A percentile compares a stretch with the other conserved stretches of the same genome.
These are phyloP conservation scores for Andricus quercusramuli DNA, from an alignment of 2,888 invertebrate species.

Conservation along the genomic window DNA sequence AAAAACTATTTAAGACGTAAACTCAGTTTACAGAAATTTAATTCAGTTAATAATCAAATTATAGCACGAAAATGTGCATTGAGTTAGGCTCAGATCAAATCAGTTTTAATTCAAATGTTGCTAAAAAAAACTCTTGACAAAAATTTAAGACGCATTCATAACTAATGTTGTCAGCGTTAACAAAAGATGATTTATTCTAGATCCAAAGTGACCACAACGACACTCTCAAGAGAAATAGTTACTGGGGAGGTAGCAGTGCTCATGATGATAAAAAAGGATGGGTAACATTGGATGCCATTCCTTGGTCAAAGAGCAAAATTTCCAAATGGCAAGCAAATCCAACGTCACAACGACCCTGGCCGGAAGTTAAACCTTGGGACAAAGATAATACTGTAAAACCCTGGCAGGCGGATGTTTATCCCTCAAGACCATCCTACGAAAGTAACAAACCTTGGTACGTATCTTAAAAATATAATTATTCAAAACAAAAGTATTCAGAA, in stretches of 20 bases:
- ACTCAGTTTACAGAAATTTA: no score
- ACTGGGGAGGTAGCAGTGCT: slow-evolving; percentile 76
- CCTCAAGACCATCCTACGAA: slow-evolving; percentile 66
- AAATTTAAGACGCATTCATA: no score
- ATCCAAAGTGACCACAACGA: slow-evolving; percentile 67
- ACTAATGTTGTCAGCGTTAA: background rate
- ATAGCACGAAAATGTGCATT: no score
- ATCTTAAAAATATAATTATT: background rate
- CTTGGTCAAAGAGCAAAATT: slow-evolving; percentile 90
- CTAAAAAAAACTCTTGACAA: no score
- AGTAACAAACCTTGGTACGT: slow-evolving; percentile 70
- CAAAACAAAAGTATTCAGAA: background rate
- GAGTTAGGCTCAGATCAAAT: no score
- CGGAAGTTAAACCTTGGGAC: slow-evolving; percentile 73
- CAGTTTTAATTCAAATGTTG: no score
- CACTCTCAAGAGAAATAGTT: slow-evolving; percentile 73
- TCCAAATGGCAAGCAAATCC: slow-evolving; percentile 88
- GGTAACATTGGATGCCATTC: slow-evolving; percentile 88
- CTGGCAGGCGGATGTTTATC: slow-evolving; percentile 68
- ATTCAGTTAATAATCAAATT: no score
- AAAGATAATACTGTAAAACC: slow-evolving; percentile 71
- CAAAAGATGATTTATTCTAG: slow-evolving; percentile 48
- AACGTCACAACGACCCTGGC: slow-evolving; percentile 74
- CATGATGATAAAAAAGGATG: slow-evolving; percentile 86
- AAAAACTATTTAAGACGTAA: no score